Evolutionary conservation across 2,888 invertebrate species (phyloP), one percentile per base, ranked within the genome.

Genomic region (Malacosoma neustria): DNA sequence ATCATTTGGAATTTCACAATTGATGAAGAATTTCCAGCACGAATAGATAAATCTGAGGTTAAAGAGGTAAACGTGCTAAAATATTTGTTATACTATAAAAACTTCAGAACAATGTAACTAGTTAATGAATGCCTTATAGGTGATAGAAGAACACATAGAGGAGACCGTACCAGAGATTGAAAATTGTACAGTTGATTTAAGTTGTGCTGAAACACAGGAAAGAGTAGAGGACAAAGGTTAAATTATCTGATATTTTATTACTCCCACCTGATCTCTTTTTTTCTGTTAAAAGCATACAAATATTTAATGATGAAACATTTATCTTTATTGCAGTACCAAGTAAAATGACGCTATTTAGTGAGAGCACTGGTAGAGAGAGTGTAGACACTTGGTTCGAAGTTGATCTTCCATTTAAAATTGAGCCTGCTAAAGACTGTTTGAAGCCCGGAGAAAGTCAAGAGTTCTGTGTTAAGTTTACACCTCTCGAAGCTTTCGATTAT

Each of bases 401-500:
- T 2, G 70, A 79, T 40, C 51, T 87, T 36, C 89, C 89, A 1
- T 89, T 90, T 48, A 49, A 51, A 29, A 81, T 90, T 45, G 59
- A 68, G 34, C 90, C 90, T 0, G 54, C 56, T 7, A 69, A 57
- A 34, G 77, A 69, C 7, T 77, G 73, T 36, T 61, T 91, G 6
- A 56, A 64, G 2, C 86, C 89, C 1, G 66, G 64, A 1, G 60
- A 84, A 51, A 71, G 42, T 11, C 45, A 61, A 38, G 51, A 54
- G 6, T 89, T 87, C 46, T 77, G 53, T 35, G 67, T 89, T 1
- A 85, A 69, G 2, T 91, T 91, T 61, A 63, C 81, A 2, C 91
- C 91, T 1, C 54, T 77, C 12, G 87, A 88, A 36, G 87, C 88
- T 11, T 87, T 86, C 43, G 65, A 82, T 34, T 90, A 88, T 40